phyloP scores from a whole-genome alignment of 2,888 invertebrate species.

The Mythimna vitellina region DNA sequence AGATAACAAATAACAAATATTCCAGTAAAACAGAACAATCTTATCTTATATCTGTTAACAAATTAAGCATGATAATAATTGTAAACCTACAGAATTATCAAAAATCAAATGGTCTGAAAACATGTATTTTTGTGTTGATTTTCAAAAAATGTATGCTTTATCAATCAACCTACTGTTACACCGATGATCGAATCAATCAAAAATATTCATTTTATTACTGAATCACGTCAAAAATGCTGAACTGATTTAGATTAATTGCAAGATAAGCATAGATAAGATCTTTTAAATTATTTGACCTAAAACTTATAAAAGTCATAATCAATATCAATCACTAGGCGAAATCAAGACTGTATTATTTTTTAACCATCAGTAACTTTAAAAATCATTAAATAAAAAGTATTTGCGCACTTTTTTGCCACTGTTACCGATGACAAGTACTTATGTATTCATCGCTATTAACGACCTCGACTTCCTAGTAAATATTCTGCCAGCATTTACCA shows the following conservation, averaged over 20 bases:
- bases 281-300: neutral
- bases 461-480: constrained; percentile 48
- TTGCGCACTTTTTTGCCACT: constrained; percentile 16
- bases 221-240: neutral
- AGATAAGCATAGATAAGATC: neutral
- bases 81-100: constrained; percentile 2
- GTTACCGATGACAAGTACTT: constrained; percentile 31
- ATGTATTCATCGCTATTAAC: constrained; percentile 41
- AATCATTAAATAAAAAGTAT: neutral
- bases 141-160: neutral
- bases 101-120: neutral
- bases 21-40: constrained; percentile 23
- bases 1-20: constrained; percentile 28
- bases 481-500: constrained; percentile 39
- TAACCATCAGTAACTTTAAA: neutral
- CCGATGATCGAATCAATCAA: neutral
- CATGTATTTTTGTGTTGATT: neutral
- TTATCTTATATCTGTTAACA: constrained; percentile 43
- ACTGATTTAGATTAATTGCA: constrained; percentile 1
- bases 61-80: constrained; percentile 18
- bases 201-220: neutral
- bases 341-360: neutral
- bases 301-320: constrained; percentile 1
- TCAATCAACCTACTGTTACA: neutral
- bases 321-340: neutral